Percentiles rank a stretch among this genome's conserved stretches.
These are phyloP conservation scores for Hucho hucho DNA, from an alignment of 2,113 vertebrate genomes.

Conservation along the genomic window DNA sequence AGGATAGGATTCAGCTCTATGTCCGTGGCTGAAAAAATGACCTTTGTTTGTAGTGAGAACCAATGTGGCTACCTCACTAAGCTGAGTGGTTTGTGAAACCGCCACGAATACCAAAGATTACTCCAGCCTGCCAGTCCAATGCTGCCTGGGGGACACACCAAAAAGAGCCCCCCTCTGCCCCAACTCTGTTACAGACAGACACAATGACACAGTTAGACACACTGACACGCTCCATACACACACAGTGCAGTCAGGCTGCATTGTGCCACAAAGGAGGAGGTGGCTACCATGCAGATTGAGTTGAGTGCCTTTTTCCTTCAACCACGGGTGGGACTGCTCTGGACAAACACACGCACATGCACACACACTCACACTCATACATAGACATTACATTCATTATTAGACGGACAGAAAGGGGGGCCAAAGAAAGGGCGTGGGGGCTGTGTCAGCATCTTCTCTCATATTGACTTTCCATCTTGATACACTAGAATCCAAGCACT, in stretches of 20 bases:
- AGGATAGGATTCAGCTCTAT: conserved; percentile 64
- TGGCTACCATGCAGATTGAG: conserved; percentile 76
- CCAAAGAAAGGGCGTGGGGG: conserved; percentile 55
- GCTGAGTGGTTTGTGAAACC: conserved; percentile 94
- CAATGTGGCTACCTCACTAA: conserved; percentile 91
- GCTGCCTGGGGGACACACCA: conserved; percentile 72
- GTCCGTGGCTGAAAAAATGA: conserved; percentile 68
- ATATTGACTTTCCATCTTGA: conserved; percentile 74
- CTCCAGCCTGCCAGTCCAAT: conserved; percentile 89
- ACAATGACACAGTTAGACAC: conserved; percentile 20
- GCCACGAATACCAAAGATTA: conserved; percentile 99
- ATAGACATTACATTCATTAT: conserved; percentile 39
- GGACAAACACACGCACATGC: conserved; percentile 46
- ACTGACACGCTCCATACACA: conserved; percentile 15
- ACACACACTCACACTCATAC: conserved; percentile 24
- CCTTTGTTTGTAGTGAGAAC: conserved; percentile 83
- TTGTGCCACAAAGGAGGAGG: conserved; percentile 66
- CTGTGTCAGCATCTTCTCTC: conserved; percentile 70
- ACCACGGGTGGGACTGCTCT: conserved; percentile 87
- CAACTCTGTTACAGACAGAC: conserved; percentile 30
- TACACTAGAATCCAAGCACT: conserved; percentile 79
- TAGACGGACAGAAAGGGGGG: conserved; percentile 59
- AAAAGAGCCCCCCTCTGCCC: conserved; percentile 30
- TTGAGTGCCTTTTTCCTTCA: conserved; percentile 98
- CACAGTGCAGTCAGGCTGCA: conserved; percentile 75